A percentile compares a stretch with the other conserved stretches of the same genome.
These are phyloP conservation scores for Eupithecia vulgata DNA, from an alignment of 2,888 invertebrate species.

Conservation along the genomic window DNA sequence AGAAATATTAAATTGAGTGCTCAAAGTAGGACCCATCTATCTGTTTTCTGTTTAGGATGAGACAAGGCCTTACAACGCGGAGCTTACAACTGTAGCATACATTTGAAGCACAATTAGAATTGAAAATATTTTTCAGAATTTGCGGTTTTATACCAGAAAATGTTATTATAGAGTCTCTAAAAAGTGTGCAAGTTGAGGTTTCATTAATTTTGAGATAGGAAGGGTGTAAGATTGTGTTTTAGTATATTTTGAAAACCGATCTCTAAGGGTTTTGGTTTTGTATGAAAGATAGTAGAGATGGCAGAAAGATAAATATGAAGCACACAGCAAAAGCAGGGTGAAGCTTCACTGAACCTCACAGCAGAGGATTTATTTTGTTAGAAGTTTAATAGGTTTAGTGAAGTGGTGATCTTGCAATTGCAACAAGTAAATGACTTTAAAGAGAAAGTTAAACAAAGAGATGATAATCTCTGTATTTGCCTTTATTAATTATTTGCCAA, in stretches of 20 bases:
- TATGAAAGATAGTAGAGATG: constrained; percentile 15
- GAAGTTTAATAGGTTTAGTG: constrained; percentile 14
- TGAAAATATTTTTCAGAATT: too few relatives aligned
- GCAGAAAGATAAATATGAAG: constrained; percentile 39
- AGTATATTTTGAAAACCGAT: background rate
- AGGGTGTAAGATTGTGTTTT: background rate
- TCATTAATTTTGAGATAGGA: background rate
- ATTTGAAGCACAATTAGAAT: background rate
- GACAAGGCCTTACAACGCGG: background rate
- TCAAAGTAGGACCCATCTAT: background rate
- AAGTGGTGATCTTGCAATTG: constrained; percentile 33
- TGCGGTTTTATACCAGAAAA: background rate
- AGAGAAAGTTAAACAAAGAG: background rate
- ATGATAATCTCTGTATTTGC: background rate
- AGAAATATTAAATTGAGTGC: background rate
- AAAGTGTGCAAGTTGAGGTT: background rate
- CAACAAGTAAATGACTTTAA: constrained; percentile 15
- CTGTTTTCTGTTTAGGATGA: background rate
- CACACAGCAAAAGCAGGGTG: constrained; percentile 46
- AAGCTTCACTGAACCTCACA: constrained; percentile 44
- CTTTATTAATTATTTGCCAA: background rate
- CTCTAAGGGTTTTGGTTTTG: background rate
- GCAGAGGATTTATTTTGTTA: background rate
- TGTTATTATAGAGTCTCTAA: background rate
- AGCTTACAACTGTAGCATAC: background rate